These are phyloP conservation scores for Channallabes apus DNA, from an alignment of 2,797 vertebrate genomes.

Conservation along the genomic window DNA sequence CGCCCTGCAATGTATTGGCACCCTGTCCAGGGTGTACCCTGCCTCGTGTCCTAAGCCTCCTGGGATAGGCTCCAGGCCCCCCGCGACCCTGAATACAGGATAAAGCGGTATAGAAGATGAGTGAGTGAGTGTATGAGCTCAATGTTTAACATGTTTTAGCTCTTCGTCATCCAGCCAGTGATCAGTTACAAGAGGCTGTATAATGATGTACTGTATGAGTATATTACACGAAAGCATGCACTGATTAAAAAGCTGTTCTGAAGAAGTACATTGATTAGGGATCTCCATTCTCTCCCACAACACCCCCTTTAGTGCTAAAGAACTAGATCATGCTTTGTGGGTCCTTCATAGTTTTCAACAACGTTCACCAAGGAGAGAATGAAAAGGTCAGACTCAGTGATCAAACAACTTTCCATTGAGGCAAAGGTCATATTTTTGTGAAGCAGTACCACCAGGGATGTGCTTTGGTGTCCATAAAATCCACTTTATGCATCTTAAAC, in stretches of 20 bases:
- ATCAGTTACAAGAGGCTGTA: neutral
- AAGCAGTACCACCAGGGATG: neutral
- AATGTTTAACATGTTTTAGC: neutral
- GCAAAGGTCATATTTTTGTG: constrained; percentile 11
- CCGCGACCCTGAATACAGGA: no score
- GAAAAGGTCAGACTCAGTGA: constrained; percentile 5
- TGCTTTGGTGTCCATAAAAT: neutral
- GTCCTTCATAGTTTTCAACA: neutral
- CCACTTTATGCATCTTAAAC: constrained; percentile 1
- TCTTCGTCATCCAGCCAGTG: neutral
- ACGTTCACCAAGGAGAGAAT: neutral
- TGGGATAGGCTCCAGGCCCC: no score
- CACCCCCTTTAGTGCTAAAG: neutral
- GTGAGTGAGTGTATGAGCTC: neutral
- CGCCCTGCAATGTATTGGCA: no score
- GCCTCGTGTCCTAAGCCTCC: no score
- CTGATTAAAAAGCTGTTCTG: neutral
- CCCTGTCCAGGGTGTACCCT: no score
- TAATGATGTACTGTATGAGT: neutral
- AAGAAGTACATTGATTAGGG: neutral
- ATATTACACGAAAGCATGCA: neutral
- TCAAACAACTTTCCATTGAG: constrained; percentile 11
- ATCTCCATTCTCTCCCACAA: neutral
- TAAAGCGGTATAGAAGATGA: no score
- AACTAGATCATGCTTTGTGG: neutral